Percentiles rank a stretch among this genome's conserved stretches.
Conservation (phyloP, 2,888 invertebrate genomes). For the Eucera pruinosa region DNA sequence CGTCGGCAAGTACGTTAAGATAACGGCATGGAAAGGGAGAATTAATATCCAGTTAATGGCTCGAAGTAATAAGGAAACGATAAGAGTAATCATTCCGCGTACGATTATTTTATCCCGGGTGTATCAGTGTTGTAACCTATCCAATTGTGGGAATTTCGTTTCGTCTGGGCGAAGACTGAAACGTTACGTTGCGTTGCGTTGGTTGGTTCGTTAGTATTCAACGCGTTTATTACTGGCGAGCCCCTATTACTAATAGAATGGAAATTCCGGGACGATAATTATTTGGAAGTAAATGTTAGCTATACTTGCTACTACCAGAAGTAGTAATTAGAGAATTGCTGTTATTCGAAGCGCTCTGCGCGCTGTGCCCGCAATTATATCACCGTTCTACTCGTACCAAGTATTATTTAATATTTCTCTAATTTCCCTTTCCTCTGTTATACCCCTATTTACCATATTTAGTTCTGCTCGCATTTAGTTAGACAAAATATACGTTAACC, state of each 20-base stretch:
- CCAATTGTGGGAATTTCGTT: neutral
- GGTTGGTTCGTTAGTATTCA: neutral
- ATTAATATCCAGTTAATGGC: constrained; percentile 25
- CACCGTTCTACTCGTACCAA: neutral
- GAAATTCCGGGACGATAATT: constrained; percentile 25
- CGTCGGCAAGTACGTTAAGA: neutral
- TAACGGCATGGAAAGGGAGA: neutral
- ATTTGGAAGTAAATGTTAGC: constrained; percentile 25
- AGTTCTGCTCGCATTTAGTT: too few species aligned
- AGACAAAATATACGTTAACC: too few species aligned
- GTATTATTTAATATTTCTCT: constrained; percentile 9
- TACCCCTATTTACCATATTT: too few species aligned
- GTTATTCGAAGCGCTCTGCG: constrained; percentile 24
- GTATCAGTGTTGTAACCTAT: too few species aligned
- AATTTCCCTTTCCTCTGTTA: neutral
- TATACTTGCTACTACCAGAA: neutral
- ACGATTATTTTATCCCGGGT: neutral
- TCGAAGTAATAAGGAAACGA: constrained; percentile 12
- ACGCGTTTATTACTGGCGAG: neutral
- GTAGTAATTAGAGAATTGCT: constrained; percentile 37
- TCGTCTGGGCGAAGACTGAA: neutral
- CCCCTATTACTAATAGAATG: neutral
- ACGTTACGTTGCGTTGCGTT: too few species aligned
- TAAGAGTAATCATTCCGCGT: neutral
- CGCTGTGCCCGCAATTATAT: constrained; percentile 10